A percentile compares a stretch with the other conserved stretches of the same genome.
Conservation (phyloP, 2,113 vertebrate genomes). For the Myiopsitta monachus region DNA sequence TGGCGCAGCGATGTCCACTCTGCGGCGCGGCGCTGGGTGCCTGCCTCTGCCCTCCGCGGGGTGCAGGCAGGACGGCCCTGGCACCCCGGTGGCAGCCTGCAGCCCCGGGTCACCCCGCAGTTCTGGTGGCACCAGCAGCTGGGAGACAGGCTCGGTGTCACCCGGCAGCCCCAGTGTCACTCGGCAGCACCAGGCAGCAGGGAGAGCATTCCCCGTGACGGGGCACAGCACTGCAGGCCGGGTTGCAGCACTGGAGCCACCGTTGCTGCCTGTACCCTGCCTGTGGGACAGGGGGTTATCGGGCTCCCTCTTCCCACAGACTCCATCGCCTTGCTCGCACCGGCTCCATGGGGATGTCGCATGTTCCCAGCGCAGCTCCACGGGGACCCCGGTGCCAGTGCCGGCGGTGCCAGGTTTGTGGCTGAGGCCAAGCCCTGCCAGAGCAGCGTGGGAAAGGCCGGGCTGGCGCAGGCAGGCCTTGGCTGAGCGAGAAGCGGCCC, state of each 20-base stretch:
- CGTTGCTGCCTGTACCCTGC: background rate
- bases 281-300: background rate
- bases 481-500: slow-evolving; percentile 49
- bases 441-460: slow-evolving; percentile 55
- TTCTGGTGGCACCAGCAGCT: background rate
- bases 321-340: background rate
- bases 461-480: slow-evolving; percentile 15
- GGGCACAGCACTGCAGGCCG: background rate
- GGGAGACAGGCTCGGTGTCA: background rate
- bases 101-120: too few relatives aligned
- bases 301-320: background rate
- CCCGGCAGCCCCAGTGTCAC: background rate
- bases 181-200: fast-evolving
- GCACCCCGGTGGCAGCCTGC: background rate
- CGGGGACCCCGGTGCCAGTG: background rate
- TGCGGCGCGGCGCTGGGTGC: fast-evolving
- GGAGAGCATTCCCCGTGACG: background rate
- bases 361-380: background rate
- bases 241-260: fast-evolving
- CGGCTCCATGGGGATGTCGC: fast-evolving
- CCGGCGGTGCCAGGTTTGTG: background rate
- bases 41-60: background rate
- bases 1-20: background rate
- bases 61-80: background rate
- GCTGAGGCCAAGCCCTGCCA: slow-evolving; percentile 9